Conservation (phyloP, 2,113 vertebrate species). For the human (Homo sapiens) region DNA sequence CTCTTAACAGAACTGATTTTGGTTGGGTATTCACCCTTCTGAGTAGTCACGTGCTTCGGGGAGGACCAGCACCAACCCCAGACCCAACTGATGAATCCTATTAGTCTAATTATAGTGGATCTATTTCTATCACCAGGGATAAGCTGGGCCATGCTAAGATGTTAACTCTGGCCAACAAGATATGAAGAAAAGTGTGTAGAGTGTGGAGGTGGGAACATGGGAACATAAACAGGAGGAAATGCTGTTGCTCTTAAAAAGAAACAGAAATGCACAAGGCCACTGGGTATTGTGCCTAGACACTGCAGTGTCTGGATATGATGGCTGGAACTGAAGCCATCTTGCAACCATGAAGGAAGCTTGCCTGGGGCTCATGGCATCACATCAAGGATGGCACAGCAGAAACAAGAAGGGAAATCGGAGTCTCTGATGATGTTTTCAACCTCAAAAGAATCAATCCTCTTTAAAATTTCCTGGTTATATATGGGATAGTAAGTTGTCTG, state of each 20-base stretch:
- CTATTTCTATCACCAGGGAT: background rate
- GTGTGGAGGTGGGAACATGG: background rate
- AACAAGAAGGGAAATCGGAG: background rate
- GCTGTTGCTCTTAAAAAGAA: background rate
- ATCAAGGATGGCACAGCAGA: background rate
- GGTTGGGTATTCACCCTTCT: background rate
- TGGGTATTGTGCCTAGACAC: background rate
- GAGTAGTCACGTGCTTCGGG: background rate
- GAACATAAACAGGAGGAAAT: background rate
- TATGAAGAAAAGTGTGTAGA: background rate
- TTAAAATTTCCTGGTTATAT: background rate
- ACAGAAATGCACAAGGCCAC: background rate
- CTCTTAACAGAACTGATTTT: conserved; percentile 27
- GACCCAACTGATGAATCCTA: conserved; percentile 3
- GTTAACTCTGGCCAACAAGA: background rate
- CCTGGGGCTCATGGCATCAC: background rate
- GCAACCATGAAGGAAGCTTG: background rate
- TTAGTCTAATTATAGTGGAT: conserved; percentile 15
- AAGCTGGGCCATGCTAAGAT: background rate
- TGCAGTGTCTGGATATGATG: background rate
- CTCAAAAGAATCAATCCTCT: background rate
- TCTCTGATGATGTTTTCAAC: conserved; percentile 10
- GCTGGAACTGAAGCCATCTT: background rate
- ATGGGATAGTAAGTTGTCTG: background rate
- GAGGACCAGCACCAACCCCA: background rate